Percentiles rank a stretch among this genome's conserved stretches.
Conservation (phyloP, 2,888 invertebrate species). For the Drosophila vallismaia region DNA sequence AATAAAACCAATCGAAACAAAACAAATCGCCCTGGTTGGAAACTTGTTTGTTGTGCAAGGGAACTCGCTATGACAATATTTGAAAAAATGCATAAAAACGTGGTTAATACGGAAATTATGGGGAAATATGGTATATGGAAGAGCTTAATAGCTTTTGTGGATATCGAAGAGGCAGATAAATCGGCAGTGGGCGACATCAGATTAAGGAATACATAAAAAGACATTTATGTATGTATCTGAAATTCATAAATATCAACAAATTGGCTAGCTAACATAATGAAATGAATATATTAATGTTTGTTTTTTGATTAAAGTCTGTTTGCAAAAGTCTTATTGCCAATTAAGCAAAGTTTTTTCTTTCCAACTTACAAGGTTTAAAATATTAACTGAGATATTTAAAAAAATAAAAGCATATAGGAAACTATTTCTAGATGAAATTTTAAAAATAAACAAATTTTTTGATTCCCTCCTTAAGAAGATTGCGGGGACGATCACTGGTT, state of each 20-base stretch:
- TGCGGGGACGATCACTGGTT: too few species aligned
- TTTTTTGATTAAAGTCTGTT: too few species aligned
- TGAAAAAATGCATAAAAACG: slow-evolving; percentile 15
- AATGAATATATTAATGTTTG: not conserved
- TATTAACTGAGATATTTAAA: too few species aligned
- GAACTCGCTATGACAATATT: slow-evolving; percentile 27
- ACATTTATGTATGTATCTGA: not conserved
- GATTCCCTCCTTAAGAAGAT: too few species aligned
- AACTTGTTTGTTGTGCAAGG: slow-evolving; percentile 43
- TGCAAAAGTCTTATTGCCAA: too few species aligned
- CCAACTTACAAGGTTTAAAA: too few species aligned
- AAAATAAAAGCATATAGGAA: too few species aligned
- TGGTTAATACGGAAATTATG: slow-evolving; percentile 28
- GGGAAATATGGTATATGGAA: slow-evolving; percentile 10
- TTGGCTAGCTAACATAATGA: not conserved
- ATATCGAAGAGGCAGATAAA: not conserved
- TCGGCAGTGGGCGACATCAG: not conserved
- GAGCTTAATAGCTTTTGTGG: not conserved
- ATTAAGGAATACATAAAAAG: not conserved
- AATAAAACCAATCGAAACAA: slow-evolving; percentile 16
- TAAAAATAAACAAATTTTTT: too few species aligned
- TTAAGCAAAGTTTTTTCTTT: too few species aligned
- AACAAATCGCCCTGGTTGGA: slow-evolving; percentile 6
- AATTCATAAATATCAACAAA: not conserved
- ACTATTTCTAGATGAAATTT: too few species aligned